Conservation (phyloP, 1,140 invertebrate species). For the Planococcus citri region DNA sequence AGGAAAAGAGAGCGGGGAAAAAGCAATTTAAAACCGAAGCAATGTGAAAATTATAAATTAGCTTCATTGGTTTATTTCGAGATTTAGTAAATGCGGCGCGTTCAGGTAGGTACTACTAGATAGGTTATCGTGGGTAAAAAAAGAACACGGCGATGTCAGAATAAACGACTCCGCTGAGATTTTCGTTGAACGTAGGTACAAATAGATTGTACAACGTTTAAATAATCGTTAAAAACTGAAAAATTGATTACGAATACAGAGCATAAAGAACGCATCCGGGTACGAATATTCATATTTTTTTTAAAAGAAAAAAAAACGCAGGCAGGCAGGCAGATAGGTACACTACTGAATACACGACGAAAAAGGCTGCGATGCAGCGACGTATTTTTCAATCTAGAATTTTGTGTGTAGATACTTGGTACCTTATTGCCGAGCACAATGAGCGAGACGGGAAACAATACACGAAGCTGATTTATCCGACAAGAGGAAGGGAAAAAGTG, state of each 20-base stretch:
- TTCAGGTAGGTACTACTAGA: too few species aligned
- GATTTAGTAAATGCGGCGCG: too few species aligned
- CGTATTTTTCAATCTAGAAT: not conserved
- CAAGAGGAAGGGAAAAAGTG: not conserved
- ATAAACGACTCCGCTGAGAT: not conserved
- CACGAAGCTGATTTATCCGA: not conserved
- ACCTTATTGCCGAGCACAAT: not conserved
- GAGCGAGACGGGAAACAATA: not conserved
- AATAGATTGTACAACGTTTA: not conserved
- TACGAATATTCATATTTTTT: not conserved
- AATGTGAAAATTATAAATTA: too few species aligned
- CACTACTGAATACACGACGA: too few species aligned
- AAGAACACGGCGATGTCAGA: not conserved
- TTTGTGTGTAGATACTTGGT: too few species aligned
- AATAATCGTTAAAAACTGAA: not conserved
- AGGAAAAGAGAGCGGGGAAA: too few species aligned
- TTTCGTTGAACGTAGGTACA: not conserved
- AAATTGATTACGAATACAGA: slow-evolving; percentile 4
- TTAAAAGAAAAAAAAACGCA: too few species aligned
- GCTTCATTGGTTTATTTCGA: too few species aligned
- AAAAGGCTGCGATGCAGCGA: not conserved
- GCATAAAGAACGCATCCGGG: not conserved
- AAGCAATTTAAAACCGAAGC: too few species aligned
- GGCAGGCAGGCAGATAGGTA: too few species aligned
- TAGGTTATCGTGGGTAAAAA: not conserved